Percentiles rank a stretch among this genome's conserved stretches.
Conservation (phyloP, 2,113 vertebrate species). For the Orthochromis indermauri region DNA sequence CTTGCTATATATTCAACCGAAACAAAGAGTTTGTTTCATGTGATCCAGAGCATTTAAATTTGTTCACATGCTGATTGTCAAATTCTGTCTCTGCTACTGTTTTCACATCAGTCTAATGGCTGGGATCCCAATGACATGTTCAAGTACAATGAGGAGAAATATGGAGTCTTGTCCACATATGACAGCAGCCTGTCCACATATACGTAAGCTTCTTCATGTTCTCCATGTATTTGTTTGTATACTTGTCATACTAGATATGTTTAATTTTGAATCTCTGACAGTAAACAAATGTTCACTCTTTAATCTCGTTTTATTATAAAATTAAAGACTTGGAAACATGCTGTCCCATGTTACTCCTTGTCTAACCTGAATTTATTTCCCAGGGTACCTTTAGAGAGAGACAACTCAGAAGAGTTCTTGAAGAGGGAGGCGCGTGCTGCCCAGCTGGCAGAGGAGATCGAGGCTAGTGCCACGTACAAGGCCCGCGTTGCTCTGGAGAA, state of each 20-base stretch:
- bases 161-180: conserved; percentile 94
- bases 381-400: conserved; percentile 93
- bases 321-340: neutral
- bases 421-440: conserved; percentile 95
- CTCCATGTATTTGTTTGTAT: neutral
- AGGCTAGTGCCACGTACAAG: conserved; percentile 95
- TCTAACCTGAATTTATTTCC: conserved; percentile 12
- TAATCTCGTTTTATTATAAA: neutral
- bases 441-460: conserved; percentile 97
- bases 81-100: neutral
- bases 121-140: conserved; percentile 99
- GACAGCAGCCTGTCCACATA: conserved; percentile 98
- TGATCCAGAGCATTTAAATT: neutral
- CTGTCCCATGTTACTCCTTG: neutral
- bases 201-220: conserved; percentile 79
- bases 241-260: neutral
- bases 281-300: neutral
- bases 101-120: conserved; percentile 84
- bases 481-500: conserved; percentile 96
- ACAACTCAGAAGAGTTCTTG: conserved; percentile 96
- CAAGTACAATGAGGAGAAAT: conserved; percentile 98
- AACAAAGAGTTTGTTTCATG: neutral
- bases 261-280: neutral
- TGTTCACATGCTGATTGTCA: neutral
- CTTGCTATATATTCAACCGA: neutral